Evolutionary conservation across 2,113 vertebrate species (phyloP).

Genomic region (Cephalophus harveyi): DNA sequence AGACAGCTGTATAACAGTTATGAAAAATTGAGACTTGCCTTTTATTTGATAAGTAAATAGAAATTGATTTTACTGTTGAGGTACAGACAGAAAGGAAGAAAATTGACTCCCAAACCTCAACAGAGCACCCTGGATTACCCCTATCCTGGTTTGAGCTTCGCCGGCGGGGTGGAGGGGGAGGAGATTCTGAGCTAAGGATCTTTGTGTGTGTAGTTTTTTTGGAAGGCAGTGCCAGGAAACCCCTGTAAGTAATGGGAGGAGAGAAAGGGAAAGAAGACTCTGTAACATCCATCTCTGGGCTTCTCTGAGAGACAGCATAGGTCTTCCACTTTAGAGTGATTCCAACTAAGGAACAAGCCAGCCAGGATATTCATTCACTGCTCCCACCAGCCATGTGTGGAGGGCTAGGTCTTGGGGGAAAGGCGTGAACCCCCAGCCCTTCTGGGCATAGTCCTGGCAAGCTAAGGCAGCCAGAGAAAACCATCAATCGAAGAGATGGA

Average conservation of each 20-base stretch:
- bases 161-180: fast-evolving
- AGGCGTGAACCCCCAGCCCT: neutral
- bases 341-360: neutral
- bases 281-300: neutral
- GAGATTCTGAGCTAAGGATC: neutral
- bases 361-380: neutral
- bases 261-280: neutral
- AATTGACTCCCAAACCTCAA: neutral
- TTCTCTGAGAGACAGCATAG: neutral
- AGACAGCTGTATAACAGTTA: neutral
- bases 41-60: conserved; percentile 44
- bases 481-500: neutral
- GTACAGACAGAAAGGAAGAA: neutral
- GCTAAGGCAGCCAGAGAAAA: neutral
- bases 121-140: neutral
- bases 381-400: neutral
- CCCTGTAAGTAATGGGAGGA: neutral
- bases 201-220: neutral
- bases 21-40: conserved; percentile 16
- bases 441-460: neutral
- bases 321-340: neutral
- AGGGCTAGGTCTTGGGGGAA: neutral
- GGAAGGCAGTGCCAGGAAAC: neutral
- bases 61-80: conserved; percentile 44
- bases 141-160: neutral